Base-by-base conservation (phyloP, 2,113 vertebrate species). In the Halichoerus grypus region DNA sequence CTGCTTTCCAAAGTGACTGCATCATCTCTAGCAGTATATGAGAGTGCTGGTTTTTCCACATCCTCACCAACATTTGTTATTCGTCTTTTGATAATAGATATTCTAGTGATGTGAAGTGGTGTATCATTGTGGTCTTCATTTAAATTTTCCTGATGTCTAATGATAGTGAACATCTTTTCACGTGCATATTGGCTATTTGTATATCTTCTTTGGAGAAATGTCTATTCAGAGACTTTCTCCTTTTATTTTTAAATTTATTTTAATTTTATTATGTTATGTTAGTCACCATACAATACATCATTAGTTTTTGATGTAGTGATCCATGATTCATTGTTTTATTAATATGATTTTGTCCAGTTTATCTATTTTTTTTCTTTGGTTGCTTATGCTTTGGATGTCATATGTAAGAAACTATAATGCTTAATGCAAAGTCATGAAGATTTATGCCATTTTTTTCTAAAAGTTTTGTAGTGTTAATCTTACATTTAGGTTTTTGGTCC, bases 71-170 rank as follows among this genome's bases (percentile, higher is more conserved):
- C 24, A 49, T 26, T 15, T 85, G 21, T 67, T 31, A 49, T n/a
- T 51, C 67, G 5, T 72, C 26, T 59, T 26, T 49, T 86, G 33
- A 31, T 42, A 55, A 53, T 28, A 92, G 49, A 55, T 42, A 76
- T 31, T 24, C 2, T 81, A 12, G 5, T 59, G 6, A 6, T 55
- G 8, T 83, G 28, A 88, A 76, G 18, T 31, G n/a, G 4, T 77
- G 49, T 53, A 76, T 9, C n/a, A n/a, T 9, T 84, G 36, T 74
- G 31, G 1, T 72, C n/a, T 89, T 88, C 21, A 61, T 94, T 84
- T 57, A 59, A 53, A 95, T 92, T 96, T 49, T 77, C 42, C 26
- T 91, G n/a, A 18, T 51, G 46, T 28, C 36, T 94, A 74, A 85
- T 72, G 33, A 6, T 57, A 15, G 71, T 71, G 24, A 67, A 18